These are phyloP conservation scores for Pristiophorus japonicus DNA, from an alignment of 2,113 vertebrate species.

Conservation along the genomic window DNA sequence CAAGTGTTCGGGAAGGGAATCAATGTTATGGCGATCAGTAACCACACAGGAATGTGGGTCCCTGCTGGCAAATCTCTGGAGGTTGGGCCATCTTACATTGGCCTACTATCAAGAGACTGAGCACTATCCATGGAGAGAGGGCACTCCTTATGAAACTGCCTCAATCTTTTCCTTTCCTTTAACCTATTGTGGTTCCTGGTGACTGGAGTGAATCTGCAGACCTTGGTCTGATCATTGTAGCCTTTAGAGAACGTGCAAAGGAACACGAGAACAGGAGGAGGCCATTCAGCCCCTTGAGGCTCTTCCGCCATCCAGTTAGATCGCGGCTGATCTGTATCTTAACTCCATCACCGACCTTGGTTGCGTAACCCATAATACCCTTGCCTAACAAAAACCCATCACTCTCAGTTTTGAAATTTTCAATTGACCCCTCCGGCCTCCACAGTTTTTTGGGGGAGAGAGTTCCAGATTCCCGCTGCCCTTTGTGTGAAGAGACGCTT, in stretches of 20 bases:
- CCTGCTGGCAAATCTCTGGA: not conserved
- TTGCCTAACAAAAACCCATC: not conserved
- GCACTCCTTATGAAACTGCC: not conserved
- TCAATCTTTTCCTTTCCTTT: not conserved
- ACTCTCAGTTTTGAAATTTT: not conserved
- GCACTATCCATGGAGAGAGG: not conserved
- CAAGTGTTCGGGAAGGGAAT: too few relatives aligned
- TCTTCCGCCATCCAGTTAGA: too few relatives aligned
- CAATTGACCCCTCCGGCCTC: too few relatives aligned
- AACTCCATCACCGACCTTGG: not conserved
- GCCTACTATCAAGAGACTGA: not conserved
- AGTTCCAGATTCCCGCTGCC: not conserved
- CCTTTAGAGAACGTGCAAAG: too few relatives aligned
- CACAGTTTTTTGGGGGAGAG: too few relatives aligned
- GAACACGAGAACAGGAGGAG: not conserved
- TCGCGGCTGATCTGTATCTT: not conserved
- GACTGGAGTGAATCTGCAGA: not conserved
- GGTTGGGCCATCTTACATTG: not conserved
- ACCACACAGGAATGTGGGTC: not conserved
- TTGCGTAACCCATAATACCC: not conserved
- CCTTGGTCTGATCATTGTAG: too few relatives aligned
- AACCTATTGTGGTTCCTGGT: not conserved
- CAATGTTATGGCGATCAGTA: not conserved
- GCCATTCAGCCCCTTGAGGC: not conserved
- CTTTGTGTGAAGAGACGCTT: not conserved